Evolutionary conservation across 2,113 vertebrate species (phyloP).

Genomic region (Hyaena hyaena): DNA sequence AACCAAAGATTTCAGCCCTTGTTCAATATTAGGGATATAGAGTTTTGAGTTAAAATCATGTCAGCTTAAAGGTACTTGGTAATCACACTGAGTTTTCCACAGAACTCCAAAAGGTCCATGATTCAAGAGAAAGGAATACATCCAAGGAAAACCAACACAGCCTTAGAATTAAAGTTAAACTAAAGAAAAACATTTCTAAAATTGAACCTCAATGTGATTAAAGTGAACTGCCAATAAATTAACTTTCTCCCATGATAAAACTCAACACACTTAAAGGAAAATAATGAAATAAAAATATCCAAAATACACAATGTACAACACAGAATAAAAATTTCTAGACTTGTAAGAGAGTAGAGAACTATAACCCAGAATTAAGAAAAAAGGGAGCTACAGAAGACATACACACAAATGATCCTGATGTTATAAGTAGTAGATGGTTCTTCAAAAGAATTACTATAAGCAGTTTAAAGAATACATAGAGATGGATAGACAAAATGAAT

Average conservation of each 20-base stretch:
- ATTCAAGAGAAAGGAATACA: neutral
- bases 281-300: neutral
- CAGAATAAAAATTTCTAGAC: neutral
- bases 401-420: neutral
- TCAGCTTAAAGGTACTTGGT: neutral
- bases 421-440: neutral
- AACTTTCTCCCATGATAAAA: neutral
- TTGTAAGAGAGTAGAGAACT: neutral
- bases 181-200: neutral
- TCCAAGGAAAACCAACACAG: neutral
- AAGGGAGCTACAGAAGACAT: neutral
- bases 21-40: too few relatives aligned
- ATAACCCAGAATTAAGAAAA: neutral
- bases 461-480: neutral
- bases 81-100: neutral
- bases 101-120: neutral
- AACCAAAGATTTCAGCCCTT: neutral
- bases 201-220: neutral
- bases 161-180: neutral
- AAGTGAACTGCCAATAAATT: neutral
- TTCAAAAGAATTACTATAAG: neutral
- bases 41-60: neutral
- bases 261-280: neutral
- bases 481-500: neutral
- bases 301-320: too few relatives aligned